Evolutionary conservation across 1,140 invertebrate genomes (phyloP), one percentile per base, ranked within the genome.

Genomic region (Drosophila bifasciata): DNA sequence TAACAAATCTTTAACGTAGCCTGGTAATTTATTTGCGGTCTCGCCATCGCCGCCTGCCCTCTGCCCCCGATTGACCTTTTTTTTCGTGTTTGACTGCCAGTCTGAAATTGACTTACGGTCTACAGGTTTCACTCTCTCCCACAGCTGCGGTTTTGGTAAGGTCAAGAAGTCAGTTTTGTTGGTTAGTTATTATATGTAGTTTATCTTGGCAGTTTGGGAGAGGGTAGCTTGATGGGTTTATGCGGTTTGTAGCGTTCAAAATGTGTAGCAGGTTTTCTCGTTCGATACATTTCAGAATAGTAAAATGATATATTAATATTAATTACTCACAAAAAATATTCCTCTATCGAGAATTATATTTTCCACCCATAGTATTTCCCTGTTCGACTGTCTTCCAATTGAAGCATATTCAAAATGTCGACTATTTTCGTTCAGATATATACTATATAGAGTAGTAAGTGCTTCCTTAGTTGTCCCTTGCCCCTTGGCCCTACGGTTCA

Each of bases 1-100:
- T 86, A 86, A 86, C 81, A 86, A 86, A 86, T 86, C 81, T 86
- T 86, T 70, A 85, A 85, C 80, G 76, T 85, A 71, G 76, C 76
- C 55, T 64, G 48, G 76, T 80, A 79, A 85, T 85, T 85, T 85
- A 85, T 85, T 85, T 85, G 80, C 64, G 80, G 80, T 79, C 73
- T 71, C 17, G 51, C 46, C 45, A 70, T 23, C 15, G 43, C 45
- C 15, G 43, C 45, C 21, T 58, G 52, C 39, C 48, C 50, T 46
- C 50, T 50, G 32, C 23, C 77, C 68, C 59, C 60, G 53, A 46
- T 58, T 51, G 52, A 11, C 32, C 61, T 60, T 45, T 74, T 79
- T 50, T 59, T 62, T 51, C 32, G 41, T 66, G 41, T 66, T 66
- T 78, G 63, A 58, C 64, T 75, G 75, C 59, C 53, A 62, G n/a